These are phyloP conservation scores for Cyphomyrus plagiostoma DNA, from an alignment of 2,113 vertebrate species.

Conservation along the genomic window DNA sequence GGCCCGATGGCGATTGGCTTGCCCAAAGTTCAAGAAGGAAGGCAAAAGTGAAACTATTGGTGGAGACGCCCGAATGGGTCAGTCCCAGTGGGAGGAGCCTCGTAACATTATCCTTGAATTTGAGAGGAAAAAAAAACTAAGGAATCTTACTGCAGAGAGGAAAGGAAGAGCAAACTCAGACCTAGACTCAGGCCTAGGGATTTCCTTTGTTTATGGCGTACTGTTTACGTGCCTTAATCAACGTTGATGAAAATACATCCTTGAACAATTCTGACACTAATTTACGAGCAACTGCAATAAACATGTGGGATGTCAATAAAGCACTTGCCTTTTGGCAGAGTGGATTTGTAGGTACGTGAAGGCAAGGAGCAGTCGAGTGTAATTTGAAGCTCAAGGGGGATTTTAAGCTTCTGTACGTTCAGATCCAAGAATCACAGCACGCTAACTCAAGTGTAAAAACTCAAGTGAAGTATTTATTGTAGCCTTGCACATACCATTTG, in stretches of 20 bases:
- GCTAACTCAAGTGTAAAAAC: not conserved
- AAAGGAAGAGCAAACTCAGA: conserved; percentile 39
- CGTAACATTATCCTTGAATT: conserved; percentile 38
- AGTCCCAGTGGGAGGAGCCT: conserved; percentile 25
- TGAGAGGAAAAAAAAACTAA: conserved; percentile 23
- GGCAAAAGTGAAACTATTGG: conserved; percentile 32
- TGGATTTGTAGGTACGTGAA: not conserved
- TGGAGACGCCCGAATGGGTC: conserved; percentile 16
- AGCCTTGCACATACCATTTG: not conserved
- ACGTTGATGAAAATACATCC: not conserved
- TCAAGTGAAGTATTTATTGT: not conserved
- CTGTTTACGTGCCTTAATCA: not conserved
- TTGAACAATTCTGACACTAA: not conserved
- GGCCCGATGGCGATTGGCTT: conserved; percentile 32
- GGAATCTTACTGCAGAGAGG: conserved; percentile 29
- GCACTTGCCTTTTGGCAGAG: not conserved
- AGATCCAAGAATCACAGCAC: not conserved
- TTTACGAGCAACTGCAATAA: not conserved
- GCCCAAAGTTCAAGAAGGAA: conserved; percentile 9
- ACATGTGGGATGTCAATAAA: not conserved
- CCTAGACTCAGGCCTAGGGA: conserved; percentile 24
- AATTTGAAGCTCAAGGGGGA: not conserved
- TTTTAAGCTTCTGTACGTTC: conserved; percentile 3
- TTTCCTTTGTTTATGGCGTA: conserved; percentile 41
- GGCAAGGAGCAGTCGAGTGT: not conserved